These are phyloP conservation scores for Aradophagus sp. DNA, from an alignment of 1,140 invertebrate genomes.

Conservation along the genomic window DNA sequence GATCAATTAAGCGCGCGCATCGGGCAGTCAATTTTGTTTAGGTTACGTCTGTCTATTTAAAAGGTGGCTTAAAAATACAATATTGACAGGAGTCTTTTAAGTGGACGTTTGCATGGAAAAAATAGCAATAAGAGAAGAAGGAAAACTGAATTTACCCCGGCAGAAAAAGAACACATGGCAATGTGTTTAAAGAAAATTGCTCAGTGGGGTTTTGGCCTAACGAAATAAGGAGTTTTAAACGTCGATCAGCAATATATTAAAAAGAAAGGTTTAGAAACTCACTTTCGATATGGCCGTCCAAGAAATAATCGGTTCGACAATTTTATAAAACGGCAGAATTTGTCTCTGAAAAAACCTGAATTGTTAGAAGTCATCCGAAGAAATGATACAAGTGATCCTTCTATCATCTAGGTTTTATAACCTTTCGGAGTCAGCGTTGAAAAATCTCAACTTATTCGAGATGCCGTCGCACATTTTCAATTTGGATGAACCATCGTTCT, in stretches of 20 bases:
- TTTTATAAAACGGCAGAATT: slow-evolving; percentile 18
- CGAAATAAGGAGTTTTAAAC: slow-evolving; percentile 6
- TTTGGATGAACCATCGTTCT: slow-evolving; percentile 15
- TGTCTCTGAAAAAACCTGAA: slow-evolving; percentile 24
- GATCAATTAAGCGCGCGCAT: too few species aligned
- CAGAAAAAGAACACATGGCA: slow-evolving; percentile 8
- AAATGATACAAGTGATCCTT: slow-evolving; percentile 8
- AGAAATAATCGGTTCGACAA: slow-evolving; percentile 8
- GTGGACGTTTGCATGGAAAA: slow-evolving; percentile 14
- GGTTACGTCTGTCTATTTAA: slow-evolving; percentile 2
- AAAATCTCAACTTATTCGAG: slow-evolving; percentile 6
- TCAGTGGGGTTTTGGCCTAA: slow-evolving; percentile 23
- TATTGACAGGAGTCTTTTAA: slow-evolving; percentile 16
- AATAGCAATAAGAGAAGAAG: slow-evolving; percentile 15
- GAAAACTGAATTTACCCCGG: slow-evolving; percentile 2
- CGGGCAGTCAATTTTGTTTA: too few species aligned
- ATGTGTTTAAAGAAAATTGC: slow-evolving; percentile 15
- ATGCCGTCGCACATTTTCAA: slow-evolving; percentile 14
- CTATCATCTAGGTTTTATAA: slow-evolving; percentile 30
- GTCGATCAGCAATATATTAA: slow-evolving; percentile 13
- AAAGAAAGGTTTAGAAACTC: slow-evolving; percentile 11
- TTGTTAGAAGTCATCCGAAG: background rate
- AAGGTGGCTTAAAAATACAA: slow-evolving; percentile 6
- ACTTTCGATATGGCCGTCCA: slow-evolving; percentile 3
- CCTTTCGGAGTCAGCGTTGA: background rate